Base-by-base conservation (phyloP, 2,113 vertebrate genomes). In the Neolamprologus toae region DNA sequence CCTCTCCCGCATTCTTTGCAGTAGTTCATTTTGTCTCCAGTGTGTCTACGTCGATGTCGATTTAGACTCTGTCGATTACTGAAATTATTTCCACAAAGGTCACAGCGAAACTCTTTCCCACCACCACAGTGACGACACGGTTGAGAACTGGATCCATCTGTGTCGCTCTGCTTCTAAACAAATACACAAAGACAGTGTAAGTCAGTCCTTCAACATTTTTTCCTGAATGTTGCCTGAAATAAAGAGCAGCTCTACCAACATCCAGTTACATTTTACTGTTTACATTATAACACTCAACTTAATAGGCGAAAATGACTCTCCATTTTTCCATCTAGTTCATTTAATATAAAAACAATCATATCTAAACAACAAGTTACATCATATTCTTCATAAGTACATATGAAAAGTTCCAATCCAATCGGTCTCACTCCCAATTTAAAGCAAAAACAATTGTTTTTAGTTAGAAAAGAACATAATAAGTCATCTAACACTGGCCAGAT, bases 151-250 rank as follows among this genome's bases (percentile, higher is more conserved):
- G 51, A 54, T 54, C 51, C n/a, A 54, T 54, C 51, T 54, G 51
- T 54, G 51, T 7, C n/a, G 1, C n/a, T 12, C 51, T 54, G 51
- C n/a, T 54, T 54, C 51, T 54, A 21, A 54, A 21, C 51, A 54
- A 54, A 21, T 0, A 54, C 51, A 54, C 51, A 54, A 54, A 54
- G 0, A 54, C 51, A 2, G n/a, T 54, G 51, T 1, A 4, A 21
- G 51, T 21, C 6, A 2, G n/a, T 54, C n/a, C 51, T 54, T 54
- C 2, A 21, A 2, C n/a, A 21, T 54, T 54, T 54, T 54, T 1
- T 54, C 51, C n/a, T 53, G n/a, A 53, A 53, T 2, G 3, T 21
- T 4, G 10, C 5, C 0, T 54, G 51, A 54, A 54, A 54, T 54
- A 54, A 54, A 21, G 51, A 54, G 10, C 51, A 54, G 4, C 51